Evolutionary conservation across 2,888 invertebrate species (phyloP).

Genomic region (Drosophila tanythrix): DNA sequence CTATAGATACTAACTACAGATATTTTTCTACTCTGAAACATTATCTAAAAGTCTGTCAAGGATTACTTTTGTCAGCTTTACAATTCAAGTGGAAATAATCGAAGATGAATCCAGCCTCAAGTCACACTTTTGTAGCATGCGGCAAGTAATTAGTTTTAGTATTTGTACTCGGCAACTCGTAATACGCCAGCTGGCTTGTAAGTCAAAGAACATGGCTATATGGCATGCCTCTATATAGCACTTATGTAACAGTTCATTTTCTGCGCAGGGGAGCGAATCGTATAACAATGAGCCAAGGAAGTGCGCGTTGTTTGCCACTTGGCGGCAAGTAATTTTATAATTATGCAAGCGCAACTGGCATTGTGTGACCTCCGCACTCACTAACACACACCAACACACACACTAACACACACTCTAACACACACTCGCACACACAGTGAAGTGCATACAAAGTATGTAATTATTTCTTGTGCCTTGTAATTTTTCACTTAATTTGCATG

Average conservation of each 20-base stretch:
- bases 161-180: neutral
- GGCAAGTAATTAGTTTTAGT: neutral
- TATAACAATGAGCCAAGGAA: slow-evolving; percentile 61
- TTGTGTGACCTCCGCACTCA: slow-evolving; percentile 63
- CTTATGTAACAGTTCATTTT: slow-evolving; percentile 1
- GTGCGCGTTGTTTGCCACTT: slow-evolving; percentile 75
- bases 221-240: neutral
- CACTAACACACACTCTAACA: slow-evolving; percentile 8
- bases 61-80: neutral
- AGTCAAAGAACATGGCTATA: neutral
- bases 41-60: neutral
- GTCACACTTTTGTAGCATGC: neutral
- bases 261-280: slow-evolving; percentile 25
- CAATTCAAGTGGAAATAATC: neutral
- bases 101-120: neutral
- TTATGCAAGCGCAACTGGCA: slow-evolving; percentile 73
- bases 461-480: slow-evolving; percentile 70
- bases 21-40: neutral
- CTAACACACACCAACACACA: slow-evolving; percentile 15
- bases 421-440: slow-evolving; percentile 6
- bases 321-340: slow-evolving; percentile 76
- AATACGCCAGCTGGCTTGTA: no score
- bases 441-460: slow-evolving; percentile 62
- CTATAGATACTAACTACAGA: neutral
- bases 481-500: slow-evolving; percentile 77